Evolutionary conservation across 2,113 vertebrate genomes (phyloP).

Genomic region (Sterna hirundo): DNA sequence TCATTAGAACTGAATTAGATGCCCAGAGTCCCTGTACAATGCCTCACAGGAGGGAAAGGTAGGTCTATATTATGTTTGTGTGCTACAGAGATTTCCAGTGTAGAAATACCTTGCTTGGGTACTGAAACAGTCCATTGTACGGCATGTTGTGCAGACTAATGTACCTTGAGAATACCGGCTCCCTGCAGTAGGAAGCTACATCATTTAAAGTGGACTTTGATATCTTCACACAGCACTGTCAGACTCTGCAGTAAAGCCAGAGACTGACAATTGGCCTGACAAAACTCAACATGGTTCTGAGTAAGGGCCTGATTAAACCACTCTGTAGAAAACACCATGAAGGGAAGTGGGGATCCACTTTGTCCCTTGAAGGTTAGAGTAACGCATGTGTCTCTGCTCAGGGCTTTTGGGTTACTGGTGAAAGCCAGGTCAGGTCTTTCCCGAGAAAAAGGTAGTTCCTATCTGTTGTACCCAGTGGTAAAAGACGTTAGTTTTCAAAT

Average conservation of each 20-base stretch:
- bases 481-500: not conserved
- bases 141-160: not conserved
- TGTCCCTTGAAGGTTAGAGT: not conserved
- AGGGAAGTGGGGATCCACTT: not conserved
- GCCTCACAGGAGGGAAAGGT: not conserved
- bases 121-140: not conserved
- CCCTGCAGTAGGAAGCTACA: not conserved
- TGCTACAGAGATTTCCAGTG: not conserved
- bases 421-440: not conserved
- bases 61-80: not conserved
- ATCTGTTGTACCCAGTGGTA: not conserved
- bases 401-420: not conserved
- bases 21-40: not conserved
- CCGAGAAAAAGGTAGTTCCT: not conserved
- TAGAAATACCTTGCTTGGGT: not conserved
- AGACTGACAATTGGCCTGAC: not conserved
- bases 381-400: not conserved
- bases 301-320: not conserved
- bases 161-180: not conserved
- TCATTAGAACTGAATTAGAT: not conserved
- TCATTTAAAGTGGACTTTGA: slow-evolving; percentile 5
- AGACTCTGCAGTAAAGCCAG: not conserved
- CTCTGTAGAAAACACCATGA: not conserved
- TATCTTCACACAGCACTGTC: not conserved
- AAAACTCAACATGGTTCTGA: not conserved